These are phyloP conservation scores for Stegostoma tigrinum DNA, from an alignment of 2,113 vertebrate genomes.

Conservation along the genomic window DNA sequence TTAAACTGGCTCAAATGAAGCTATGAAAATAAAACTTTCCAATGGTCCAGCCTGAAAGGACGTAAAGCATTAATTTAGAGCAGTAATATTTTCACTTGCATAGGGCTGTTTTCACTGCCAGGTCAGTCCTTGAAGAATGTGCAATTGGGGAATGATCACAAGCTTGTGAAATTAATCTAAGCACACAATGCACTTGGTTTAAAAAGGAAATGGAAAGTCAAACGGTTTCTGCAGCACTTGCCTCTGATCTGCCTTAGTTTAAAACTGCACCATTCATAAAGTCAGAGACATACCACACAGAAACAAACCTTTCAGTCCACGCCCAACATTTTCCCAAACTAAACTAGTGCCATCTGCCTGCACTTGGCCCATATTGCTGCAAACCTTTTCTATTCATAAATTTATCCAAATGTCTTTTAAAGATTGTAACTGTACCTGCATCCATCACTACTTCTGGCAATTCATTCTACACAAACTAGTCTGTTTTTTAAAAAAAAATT, in stretches of 20 bases:
- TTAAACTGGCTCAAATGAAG: background rate
- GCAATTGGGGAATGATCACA: background rate
- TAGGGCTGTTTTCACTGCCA: background rate
- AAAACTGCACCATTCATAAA: background rate
- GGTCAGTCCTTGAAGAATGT: background rate
- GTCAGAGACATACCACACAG: too few relatives aligned
- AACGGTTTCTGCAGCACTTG: background rate
- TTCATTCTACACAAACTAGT: too few relatives aligned
- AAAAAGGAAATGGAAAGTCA: background rate
- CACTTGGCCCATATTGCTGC: too few relatives aligned
- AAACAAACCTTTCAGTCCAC: too few relatives aligned
- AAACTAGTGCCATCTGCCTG: too few relatives aligned
- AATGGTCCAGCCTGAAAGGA: background rate
- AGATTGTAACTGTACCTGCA: too few relatives aligned
- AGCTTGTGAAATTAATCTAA: background rate
- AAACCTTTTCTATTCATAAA: too few relatives aligned
- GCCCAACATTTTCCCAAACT: too few relatives aligned
- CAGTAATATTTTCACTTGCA: background rate
- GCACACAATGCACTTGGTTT: background rate
- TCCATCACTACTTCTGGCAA: too few relatives aligned
- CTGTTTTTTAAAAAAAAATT: too few relatives aligned
- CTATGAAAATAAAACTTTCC: background rate
- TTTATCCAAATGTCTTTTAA: too few relatives aligned
- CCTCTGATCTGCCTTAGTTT: background rate
- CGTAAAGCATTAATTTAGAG: background rate